phyloP scores from a whole-genome alignment of 2,888 invertebrate species.

The Apodemia zela region DNA sequence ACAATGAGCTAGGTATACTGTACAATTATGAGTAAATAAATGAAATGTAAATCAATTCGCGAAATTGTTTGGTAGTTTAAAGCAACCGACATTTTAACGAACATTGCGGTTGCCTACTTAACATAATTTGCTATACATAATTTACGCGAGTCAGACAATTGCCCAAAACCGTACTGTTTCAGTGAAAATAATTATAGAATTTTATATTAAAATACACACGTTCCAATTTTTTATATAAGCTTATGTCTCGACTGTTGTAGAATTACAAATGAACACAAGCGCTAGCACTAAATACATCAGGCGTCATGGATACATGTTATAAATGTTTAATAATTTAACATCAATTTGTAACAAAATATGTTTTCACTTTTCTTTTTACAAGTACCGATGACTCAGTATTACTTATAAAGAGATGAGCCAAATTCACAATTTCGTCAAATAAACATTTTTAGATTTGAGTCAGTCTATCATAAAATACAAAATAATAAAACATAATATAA shows the following conservation, averaged over 20 bases:
- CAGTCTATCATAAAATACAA: too few relatives aligned
- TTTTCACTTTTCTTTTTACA: too few relatives aligned
- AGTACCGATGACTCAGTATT: too few relatives aligned
- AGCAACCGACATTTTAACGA: not conserved
- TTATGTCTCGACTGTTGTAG: constrained; percentile 2
- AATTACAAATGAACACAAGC: constrained; percentile 14
- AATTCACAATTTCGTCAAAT: too few relatives aligned
- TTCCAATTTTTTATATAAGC: not conserved
- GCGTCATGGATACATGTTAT: not conserved
- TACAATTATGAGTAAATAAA: not conserved
- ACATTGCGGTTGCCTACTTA: not conserved
- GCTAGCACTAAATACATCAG: not conserved
- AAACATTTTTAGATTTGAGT: too few relatives aligned
- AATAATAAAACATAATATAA: too few relatives aligned
- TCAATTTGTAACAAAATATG: too few relatives aligned
- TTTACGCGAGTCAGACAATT: not conserved
- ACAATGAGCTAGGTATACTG: too few relatives aligned
- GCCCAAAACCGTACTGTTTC: not conserved
- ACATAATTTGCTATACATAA: not conserved
- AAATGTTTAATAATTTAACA: not conserved
- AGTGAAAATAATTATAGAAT: not conserved
- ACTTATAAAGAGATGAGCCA: too few relatives aligned
- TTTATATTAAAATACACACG: constrained; percentile 1
- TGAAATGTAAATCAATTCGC: not conserved
- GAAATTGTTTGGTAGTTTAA: not conserved